A percentile compares a stretch with the other conserved stretches of the same genome.
Evolutionary conservation across 2,113 vertebrate genomes (phyloP).

Genomic region (Leptobrachium leishanense): DNA sequence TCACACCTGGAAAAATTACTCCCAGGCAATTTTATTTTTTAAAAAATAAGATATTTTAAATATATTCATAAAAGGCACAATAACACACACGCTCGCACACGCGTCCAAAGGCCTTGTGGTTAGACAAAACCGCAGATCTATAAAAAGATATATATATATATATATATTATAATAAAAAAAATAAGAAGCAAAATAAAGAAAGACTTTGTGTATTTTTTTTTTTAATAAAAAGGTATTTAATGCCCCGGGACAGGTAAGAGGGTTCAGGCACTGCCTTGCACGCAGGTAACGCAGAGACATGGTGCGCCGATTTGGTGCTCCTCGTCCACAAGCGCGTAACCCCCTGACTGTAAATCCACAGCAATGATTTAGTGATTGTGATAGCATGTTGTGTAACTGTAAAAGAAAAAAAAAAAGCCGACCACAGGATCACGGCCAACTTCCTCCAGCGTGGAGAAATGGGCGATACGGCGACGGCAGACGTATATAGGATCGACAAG

Average conservation of each 20-base stretch:
- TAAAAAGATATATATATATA: background rate
- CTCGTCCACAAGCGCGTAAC: slow-evolving; percentile 63
- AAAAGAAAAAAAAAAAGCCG: slow-evolving; percentile 51
- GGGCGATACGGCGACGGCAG: background rate
- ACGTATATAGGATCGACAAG: background rate
- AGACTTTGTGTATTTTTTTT: too few relatives aligned
- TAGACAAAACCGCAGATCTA: background rate
- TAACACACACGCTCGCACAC: background rate
- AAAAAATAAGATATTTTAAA: background rate
- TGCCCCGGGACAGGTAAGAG: background rate
- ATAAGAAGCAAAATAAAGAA: too few relatives aligned
- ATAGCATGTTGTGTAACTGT: slow-evolving; percentile 89
- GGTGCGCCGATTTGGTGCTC: slow-evolving; percentile 6
- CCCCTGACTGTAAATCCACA: slow-evolving; percentile 82
- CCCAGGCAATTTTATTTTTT: background rate
- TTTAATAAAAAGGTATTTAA: too few relatives aligned
- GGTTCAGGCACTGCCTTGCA: too few relatives aligned
- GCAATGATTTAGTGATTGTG: slow-evolving; percentile 88
- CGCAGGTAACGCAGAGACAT: background rate
- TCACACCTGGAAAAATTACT: background rate
- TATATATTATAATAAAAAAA: too few relatives aligned
- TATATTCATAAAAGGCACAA: background rate
- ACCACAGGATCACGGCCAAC: slow-evolving; percentile 83
- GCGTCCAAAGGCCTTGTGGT: slow-evolving; percentile 1
- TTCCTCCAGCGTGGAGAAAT: slow-evolving; percentile 75